These are phyloP conservation scores for Cyanistes caeruleus DNA, from an alignment of 2,113 vertebrate species.

Conservation along the genomic window DNA sequence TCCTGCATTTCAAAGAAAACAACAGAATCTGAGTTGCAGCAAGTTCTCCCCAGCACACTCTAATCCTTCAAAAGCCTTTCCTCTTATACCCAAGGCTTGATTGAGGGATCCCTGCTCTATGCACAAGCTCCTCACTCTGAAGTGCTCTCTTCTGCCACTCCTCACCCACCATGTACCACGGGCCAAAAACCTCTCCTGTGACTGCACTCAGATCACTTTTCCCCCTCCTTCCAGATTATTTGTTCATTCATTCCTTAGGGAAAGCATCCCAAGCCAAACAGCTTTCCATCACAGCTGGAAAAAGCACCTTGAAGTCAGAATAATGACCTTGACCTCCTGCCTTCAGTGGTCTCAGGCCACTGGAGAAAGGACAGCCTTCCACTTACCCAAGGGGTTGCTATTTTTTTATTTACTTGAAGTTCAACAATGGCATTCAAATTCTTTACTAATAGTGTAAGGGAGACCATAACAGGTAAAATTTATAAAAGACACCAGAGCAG, in stretches of 20 bases:
- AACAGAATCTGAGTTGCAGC: background rate
- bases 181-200: background rate
- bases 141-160: background rate
- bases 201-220: background rate
- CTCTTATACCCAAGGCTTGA: background rate
- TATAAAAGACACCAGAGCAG: background rate
- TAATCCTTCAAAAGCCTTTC: background rate
- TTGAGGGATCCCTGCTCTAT: background rate
- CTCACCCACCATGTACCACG: background rate
- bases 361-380: background rate
- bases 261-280: background rate
- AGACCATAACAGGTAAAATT: background rate
- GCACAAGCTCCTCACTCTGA: background rate
- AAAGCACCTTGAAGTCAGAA: background rate
- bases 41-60: background rate
- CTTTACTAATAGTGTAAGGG: background rate
- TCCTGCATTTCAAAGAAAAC: background rate
- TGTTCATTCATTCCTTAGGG: background rate
- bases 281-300: background rate
- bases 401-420: background rate
- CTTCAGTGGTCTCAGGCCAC: background rate
- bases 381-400: accelerated
- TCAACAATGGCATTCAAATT: background rate
- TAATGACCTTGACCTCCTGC: background rate
- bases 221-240: background rate